Evolutionary conservation across 2,113 vertebrate species (phyloP).

Genomic region (Myotis yumanensis): DNA sequence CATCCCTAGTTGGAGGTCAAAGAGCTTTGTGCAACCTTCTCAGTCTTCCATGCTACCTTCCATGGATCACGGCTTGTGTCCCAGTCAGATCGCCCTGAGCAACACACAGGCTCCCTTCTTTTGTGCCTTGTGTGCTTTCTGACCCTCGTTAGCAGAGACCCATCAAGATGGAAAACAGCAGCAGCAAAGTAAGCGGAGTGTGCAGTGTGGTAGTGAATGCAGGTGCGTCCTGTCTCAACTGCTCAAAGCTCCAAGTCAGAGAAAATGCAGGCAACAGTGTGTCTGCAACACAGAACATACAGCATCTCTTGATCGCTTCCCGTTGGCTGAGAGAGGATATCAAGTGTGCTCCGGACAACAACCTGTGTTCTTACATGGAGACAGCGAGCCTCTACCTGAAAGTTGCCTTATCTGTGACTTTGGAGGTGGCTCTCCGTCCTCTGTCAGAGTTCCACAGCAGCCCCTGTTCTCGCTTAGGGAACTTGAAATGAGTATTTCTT

Average conservation of each 20-base stretch:
- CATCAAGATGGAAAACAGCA: background rate
- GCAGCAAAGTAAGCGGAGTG: background rate
- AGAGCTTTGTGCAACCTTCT: background rate
- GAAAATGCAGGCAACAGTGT: background rate
- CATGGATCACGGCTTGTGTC: background rate
- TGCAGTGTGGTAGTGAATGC: rapidly evolving
- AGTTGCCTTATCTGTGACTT: too few relatives aligned
- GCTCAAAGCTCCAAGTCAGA: background rate
- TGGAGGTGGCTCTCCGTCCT: background rate
- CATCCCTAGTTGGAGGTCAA: background rate
- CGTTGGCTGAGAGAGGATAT: background rate
- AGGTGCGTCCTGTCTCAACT: background rate
- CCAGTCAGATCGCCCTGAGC: background rate
- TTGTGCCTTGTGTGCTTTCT: background rate
- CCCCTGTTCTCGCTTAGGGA: background rate
- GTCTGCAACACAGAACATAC: background rate
- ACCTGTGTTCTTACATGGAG: background rate
- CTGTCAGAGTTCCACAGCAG: rapidly evolving
- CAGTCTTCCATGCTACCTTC: background rate
- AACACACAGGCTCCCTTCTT: background rate
- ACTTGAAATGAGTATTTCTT: background rate
- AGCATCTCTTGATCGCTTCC: background rate
- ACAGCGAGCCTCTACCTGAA: background rate
- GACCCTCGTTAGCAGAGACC: background rate
- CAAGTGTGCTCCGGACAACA: background rate